A percentile compares a stretch with the other conserved stretches of the same genome.
phyloP scores from a whole-genome alignment of 2,113 vertebrate species.

The Ophthalmolycus amberensis region DNA sequence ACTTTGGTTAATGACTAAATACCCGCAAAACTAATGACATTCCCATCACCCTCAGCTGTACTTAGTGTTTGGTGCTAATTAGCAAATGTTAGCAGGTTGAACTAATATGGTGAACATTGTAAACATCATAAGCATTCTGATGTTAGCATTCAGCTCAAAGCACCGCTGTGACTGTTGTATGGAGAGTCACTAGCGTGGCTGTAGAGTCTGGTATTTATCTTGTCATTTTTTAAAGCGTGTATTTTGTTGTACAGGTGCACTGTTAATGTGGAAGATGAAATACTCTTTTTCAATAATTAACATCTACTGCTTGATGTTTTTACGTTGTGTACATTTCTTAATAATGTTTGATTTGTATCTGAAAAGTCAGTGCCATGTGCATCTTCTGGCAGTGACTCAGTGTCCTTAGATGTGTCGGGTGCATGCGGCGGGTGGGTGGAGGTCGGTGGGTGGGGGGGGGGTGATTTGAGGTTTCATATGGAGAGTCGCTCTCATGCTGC shows the following conservation, averaged over 20 bases:
- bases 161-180: neutral
- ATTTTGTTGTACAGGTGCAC: neutral
- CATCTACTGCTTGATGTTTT: neutral
- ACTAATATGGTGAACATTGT: neutral
- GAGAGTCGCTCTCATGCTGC: slow-evolving; percentile 34
- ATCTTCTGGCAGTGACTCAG: slow-evolving; percentile 40
- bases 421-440: neutral
- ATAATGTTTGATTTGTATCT: slow-evolving; percentile 1
- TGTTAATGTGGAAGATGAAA: neutral
- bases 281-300: neutral
- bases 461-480: slow-evolving; percentile 28
- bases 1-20: neutral
- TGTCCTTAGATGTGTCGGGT: slow-evolving; percentile 39
- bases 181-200: neutral
- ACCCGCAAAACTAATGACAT: neutral
- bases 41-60: neutral
- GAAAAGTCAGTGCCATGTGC: neutral
- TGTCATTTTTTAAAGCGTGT: neutral
- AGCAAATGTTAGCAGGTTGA: neutral
- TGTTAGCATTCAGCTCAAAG: neutral
- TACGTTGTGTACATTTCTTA: neutral
- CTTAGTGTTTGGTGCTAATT: neutral
- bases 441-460: neutral
- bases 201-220: neutral
- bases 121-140: neutral